These are phyloP conservation scores for Pachymerium ferrugineum DNA, from an alignment of 2,888 invertebrate genomes.

Conservation along the genomic window DNA sequence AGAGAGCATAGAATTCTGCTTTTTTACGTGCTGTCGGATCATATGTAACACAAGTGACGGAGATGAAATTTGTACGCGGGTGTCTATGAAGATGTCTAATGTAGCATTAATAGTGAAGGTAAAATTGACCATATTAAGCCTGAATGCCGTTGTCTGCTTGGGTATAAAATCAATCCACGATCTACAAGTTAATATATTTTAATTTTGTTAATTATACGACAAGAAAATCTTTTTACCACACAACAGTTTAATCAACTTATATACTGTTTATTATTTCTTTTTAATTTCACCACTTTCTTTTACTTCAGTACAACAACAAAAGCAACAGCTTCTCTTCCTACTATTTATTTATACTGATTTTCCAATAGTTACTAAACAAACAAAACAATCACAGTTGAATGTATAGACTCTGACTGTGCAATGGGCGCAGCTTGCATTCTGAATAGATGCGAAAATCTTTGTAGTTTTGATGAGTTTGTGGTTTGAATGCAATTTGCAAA, in stretches of 20 bases:
- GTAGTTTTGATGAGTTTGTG: conserved; percentile 38
- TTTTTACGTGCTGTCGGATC: conserved; percentile 68
- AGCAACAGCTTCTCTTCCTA: not conserved
- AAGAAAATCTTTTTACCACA: conserved; percentile 56
- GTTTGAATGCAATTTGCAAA: conserved; percentile 40
- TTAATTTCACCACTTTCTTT: no score
- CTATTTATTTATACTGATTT: not conserved
- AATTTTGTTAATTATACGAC: conserved; percentile 34
- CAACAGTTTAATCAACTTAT: no score
- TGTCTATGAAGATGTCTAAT: no score
- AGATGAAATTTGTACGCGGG: no score
- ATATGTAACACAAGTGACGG: conserved; percentile 70
- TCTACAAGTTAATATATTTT: no score
- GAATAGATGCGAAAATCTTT: conserved; percentile 48
- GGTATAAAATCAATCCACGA: conserved; percentile 73
- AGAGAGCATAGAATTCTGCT: conserved; percentile 68
- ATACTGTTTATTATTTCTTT: no score
- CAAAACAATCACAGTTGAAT: conserved; percentile 53
- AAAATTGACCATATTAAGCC: no score
- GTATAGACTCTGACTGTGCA: conserved; percentile 48
- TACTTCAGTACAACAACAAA: conserved; percentile 50
- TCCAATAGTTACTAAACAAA: not conserved
- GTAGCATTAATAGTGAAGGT: no score
- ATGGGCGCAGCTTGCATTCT: conserved; percentile 40
- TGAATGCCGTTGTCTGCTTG: conserved; percentile 71